phyloP scores from a whole-genome alignment of 2,888 invertebrate species.

The Nomada flava region DNA sequence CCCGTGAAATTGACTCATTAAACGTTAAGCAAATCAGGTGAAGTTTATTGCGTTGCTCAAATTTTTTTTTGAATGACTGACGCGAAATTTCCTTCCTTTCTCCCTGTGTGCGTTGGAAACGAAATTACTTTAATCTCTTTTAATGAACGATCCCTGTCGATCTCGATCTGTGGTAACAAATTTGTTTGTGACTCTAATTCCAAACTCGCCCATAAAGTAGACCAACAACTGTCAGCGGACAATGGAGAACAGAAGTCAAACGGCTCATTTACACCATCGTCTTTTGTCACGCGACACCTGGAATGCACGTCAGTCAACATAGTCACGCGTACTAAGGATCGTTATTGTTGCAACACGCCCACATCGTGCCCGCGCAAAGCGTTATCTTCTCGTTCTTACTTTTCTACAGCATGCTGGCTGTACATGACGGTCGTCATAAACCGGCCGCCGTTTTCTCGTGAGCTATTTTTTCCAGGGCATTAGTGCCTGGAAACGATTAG shows the following conservation, averaged over 20 bases:
- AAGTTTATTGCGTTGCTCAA: neutral
- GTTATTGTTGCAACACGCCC: constrained; percentile 53
- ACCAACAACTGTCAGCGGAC: neutral
- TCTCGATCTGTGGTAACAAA: neutral
- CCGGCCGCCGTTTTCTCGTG: neutral
- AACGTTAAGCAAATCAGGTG: constrained; percentile 3
- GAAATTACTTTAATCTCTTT: too few species aligned
- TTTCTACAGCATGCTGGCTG: neutral
- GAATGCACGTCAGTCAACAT: constrained; percentile 35
- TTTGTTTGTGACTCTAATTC: neutral
- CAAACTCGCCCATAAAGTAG: neutral
- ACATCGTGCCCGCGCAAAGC: constrained; percentile 25
- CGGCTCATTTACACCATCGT: constrained; percentile 23
- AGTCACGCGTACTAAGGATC: neutral
- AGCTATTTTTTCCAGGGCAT: neutral
- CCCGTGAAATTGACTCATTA: constrained; percentile 26
- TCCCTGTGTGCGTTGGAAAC: too few species aligned
- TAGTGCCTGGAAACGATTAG: neutral
- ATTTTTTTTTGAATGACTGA: neutral
- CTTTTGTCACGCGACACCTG: constrained; percentile 10
- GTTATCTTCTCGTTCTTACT: constrained; percentile 41
- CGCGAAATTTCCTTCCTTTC: neutral
- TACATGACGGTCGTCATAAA: neutral
- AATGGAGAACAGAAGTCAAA: constrained; percentile 14
- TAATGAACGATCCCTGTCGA: too few species aligned